A percentile compares a stretch with the other conserved stretches of the same genome.
Conservation (phyloP, 2,888 invertebrate genomes). For the Endotricha flammealis region DNA sequence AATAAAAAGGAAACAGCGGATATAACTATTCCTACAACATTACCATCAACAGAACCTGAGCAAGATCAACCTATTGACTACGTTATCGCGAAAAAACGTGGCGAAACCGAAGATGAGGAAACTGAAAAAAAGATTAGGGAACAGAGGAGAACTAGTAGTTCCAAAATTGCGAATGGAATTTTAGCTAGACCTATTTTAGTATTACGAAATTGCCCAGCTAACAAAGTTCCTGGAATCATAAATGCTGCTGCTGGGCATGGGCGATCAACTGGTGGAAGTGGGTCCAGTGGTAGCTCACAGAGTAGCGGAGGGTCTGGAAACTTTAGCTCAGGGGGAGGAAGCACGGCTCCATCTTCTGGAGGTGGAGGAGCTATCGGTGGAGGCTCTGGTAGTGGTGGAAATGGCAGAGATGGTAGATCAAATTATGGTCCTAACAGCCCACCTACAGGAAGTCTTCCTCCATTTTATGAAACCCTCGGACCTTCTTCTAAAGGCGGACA, state of each 20-base stretch:
- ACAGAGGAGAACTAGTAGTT: constrained; percentile 82
- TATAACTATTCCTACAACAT: constrained; percentile 69
- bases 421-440: constrained; percentile 93
- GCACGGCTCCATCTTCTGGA: constrained; percentile 78
- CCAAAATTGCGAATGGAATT: constrained; percentile 80
- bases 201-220: constrained; percentile 74
- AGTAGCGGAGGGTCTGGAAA: constrained; percentile 69
- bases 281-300: constrained; percentile 74
- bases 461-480: constrained; percentile 89
- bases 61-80: constrained; percentile 94
- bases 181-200: constrained; percentile 74
- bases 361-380: constrained; percentile 81
- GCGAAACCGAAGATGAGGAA: constrained; percentile 82
- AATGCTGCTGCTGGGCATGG: constrained; percentile 90
- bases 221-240: constrained; percentile 81
- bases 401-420: constrained; percentile 88
- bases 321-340: constrained; percentile 75
- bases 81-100: constrained; percentile 89
- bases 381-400: constrained; percentile 86
- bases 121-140: constrained; percentile 83
- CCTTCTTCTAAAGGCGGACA: constrained; percentile 84
- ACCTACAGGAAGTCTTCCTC: constrained; percentile 91
- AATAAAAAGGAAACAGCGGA: constrained; percentile 69
- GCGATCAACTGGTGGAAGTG: constrained; percentile 79
- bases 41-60: constrained; percentile 80